A percentile compares a stretch with the other conserved stretches of the same genome.
phyloP scores from a whole-genome alignment of 2,113 vertebrate genomes.

The Aptenodytes forsteri region DNA sequence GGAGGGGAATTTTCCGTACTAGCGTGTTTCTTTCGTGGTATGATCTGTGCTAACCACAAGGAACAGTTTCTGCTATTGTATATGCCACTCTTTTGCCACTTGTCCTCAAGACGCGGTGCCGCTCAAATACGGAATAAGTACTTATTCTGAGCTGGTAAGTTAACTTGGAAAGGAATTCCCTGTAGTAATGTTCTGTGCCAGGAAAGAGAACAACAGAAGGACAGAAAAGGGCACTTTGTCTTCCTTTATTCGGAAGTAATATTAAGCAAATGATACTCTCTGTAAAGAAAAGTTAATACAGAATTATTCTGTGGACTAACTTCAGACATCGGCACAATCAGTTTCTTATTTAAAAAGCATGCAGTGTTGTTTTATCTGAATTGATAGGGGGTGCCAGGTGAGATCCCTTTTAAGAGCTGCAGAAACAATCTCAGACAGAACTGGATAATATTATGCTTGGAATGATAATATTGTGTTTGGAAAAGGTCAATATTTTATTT shows the following conservation, averaged over 20 bases:
- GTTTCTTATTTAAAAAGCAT: not conserved
- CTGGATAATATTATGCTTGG: slow-evolving; percentile 46
- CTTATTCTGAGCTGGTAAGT: fast-evolving
- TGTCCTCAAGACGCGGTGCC: not conserved
- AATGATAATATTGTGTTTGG: slow-evolving; percentile 50
- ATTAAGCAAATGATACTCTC: not conserved
- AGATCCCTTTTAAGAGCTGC: slow-evolving; percentile 21
- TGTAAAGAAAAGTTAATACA: not conserved
- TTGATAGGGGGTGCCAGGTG: slow-evolving; percentile 39
- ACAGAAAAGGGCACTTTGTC: not conserved
- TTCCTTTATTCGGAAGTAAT: not conserved
- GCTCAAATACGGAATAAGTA: not conserved
- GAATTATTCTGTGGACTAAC: not conserved
- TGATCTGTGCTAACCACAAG: not conserved
- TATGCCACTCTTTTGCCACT: not conserved
- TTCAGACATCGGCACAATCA: not conserved
- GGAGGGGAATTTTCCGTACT: not conserved
- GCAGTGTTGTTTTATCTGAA: slow-evolving; percentile 4
- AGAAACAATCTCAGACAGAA: slow-evolving; percentile 25
- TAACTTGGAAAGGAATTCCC: not conserved
- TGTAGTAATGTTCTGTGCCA: not conserved
- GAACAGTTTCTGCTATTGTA: not conserved
- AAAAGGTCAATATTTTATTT: slow-evolving; percentile 65
- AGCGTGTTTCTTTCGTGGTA: not conserved
- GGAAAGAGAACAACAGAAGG: not conserved